Evolutionary conservation across 2,888 invertebrate genomes (phyloP), one percentile per base, ranked within the genome.

Genomic region (Agrotis clavis): DNA sequence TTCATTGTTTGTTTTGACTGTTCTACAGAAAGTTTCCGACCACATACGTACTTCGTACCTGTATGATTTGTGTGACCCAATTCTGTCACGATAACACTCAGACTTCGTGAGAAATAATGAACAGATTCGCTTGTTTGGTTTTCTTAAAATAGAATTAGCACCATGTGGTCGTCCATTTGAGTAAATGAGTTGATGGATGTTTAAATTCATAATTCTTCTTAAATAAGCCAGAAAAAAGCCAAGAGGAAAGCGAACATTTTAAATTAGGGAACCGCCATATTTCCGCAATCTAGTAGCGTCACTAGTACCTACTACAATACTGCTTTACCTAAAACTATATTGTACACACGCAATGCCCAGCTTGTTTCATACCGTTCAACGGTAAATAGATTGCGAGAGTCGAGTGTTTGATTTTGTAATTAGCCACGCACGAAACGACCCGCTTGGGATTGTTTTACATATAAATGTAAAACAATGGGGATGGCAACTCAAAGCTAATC

Each of bases 21-120:
- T 71, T 45, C 18, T 14, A 35, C 63, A 63, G 59, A 61, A 79
- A 79, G 30, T 74, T 67, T 54, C 67, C 80, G n/a, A 50, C 53
- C 21, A n/a, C 19, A 30, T 25, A 19, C 48, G 0, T 19, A 3
- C 13, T n/a, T 41, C 45, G 25, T 71, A 53, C 18, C 13, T 25
- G 41, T 48, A 16, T 35, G 48, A n/a, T 4, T 9, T 45, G 21
- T 35, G 61, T 74, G 60, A 78, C 81, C 77, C 53, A 69, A 76
- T 41, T 81, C 30, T 66, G 57, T 59, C 50, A 7, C 21, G 9
- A n/a, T 35, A 19, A 57, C 35, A 47, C 51, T 57, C 53, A 66
- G 50, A 60, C 35, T 48, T 51, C 13, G 13, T 25, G 50, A 51
- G 25, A 50, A 60, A 21, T 18, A 19, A 5, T n/a, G 25, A n/a